Base-by-base conservation (phyloP, 2,888 invertebrate genomes). In the Drosophila monieri region DNA sequence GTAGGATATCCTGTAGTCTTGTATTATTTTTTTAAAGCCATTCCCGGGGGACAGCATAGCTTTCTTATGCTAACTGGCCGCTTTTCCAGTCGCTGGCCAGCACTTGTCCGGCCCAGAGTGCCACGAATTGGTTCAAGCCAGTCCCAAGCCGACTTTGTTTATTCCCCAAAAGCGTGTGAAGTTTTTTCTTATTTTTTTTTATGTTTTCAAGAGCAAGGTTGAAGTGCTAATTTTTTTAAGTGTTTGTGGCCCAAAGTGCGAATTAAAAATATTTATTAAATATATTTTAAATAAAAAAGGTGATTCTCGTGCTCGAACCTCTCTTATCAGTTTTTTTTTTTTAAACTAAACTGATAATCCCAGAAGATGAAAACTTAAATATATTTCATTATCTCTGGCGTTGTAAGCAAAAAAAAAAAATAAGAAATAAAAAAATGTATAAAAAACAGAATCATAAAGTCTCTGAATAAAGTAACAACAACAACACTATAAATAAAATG, bases 61-160 rank as follows among this genome's bases (percentile, higher is more conserved):
- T 21, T 18, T 43, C 35, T 62, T 44, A 52, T 64, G 44, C 44
- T 61, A 27, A 8, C 14, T 52, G 30, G 43, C 27, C 18, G 49
- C 5, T 51, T 48, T 65, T 64, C 55, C 55, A 65, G 48, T 65
- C 55, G 8, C 21, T 41, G 18, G 39, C 15, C 53, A 48, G 21
- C 65, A 30, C 25, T 65, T 56, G 47, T 35, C 65, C 55, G 48
- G 47, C 55, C 48, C 32, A 65, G 55, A 46, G 52, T 61, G 62
- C 52, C 44, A 44, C 62, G 23, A 64, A 52, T 62, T 53, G 58
- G 57, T 80, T 80, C 57, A 35, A 35, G 35, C 35, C 10, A 54
- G 56, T 47, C 55, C 43, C 41, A 18, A 47, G 46, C 51, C 43
- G 44, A 27, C 27, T 46, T 51, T 25, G 10, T 41, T 14, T 41